phyloP scores from a whole-genome alignment of 2,888 invertebrate genomes.

The Megaustenia siamemsis region DNA sequence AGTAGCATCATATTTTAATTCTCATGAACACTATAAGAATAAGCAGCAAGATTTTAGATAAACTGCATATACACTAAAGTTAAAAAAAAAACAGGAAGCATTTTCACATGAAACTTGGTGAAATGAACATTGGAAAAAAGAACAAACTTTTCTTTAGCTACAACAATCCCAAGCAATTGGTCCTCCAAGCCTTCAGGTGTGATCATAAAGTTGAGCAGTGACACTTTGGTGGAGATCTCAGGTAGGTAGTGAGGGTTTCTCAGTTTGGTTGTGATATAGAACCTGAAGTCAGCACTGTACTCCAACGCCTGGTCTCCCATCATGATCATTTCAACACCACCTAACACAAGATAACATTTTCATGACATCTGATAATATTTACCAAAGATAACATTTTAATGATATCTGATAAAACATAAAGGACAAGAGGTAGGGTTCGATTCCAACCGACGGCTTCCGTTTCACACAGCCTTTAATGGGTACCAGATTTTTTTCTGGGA shows the following conservation, averaged over 20 bases:
- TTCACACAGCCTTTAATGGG: too few relatives aligned
- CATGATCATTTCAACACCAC: constrained; percentile 89
- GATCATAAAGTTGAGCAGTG: constrained; percentile 91
- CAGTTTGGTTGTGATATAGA: constrained; percentile 95
- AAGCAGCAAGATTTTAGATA: too few relatives aligned
- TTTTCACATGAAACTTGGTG: too few relatives aligned
- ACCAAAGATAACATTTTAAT: too few relatives aligned
- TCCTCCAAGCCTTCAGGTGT: constrained; percentile 93
- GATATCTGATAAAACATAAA: too few relatives aligned
- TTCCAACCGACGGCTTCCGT: too few relatives aligned
- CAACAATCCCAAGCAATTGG: constrained; percentile 91
- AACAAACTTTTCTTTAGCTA: constrained; percentile 87
- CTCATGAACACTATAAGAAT: too few relatives aligned
- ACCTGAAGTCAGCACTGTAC: constrained; percentile 91
- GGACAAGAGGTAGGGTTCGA: too few relatives aligned
- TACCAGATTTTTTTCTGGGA: too few relatives aligned
- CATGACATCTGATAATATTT: not conserved
- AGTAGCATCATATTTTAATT: too few relatives aligned
- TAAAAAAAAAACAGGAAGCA: too few relatives aligned
- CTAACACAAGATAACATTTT: constrained; percentile 61
- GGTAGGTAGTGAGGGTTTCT: constrained; percentile 96
- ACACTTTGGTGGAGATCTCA: constrained; percentile 95
- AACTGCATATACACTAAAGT: too few relatives aligned
- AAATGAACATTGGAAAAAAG: not conserved
- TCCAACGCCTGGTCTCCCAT: constrained; percentile 94